Base-by-base conservation (phyloP, 1,140 invertebrate genomes). In the Listronotus bonariensis region DNA sequence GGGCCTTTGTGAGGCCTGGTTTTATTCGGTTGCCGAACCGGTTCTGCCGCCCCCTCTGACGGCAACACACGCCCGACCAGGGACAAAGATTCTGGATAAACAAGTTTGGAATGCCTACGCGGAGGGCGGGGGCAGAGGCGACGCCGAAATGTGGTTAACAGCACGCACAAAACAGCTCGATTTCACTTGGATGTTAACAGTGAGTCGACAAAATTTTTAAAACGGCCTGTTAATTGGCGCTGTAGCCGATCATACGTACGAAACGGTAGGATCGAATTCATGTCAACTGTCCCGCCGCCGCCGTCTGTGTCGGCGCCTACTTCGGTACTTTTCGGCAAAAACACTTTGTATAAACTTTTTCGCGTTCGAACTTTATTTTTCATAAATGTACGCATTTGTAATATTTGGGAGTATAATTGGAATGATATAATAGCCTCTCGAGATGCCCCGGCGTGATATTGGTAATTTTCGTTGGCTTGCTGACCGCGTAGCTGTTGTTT, bases 311-410 rank as follows among this genome's bases (percentile, higher is more conserved):
- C 41, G 10, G 41, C 14, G 41, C 41, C 11, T 14, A 12, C 41
- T 43, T 12, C 10, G 14, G 41, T n/a, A 14, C 0, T 43, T n/a
- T 14, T 14, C 10, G 41, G 41, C 14, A 43, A 43, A 43, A 43
- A 43, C 14, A 43, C 41, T 43, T 18, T 43, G 41, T 43, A 43
- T 43, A 43, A 14, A 14, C 41, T 43, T 43, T 43, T 43, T 12
- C 41, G 41, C 11, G 41, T 43, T 43, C 14, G 10, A 14, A 12
- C 14, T 14, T 43, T 43, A 14, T 43, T 43, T 43, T 43, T 43
- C 41, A 43, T 43, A 43, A 43, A 43, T n/a, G 41, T 43, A 43
- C 41, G 41, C 41, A 43, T 43, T 43, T 43, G 41, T 14, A 43
- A 43, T 14, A 43, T 12, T 43, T 43, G 41, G 41, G 41, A 12